Evolutionary conservation across 2,113 vertebrate genomes (phyloP), one percentile per base, ranked within the genome.

Genomic region (Glaucidium brasilianum): DNA sequence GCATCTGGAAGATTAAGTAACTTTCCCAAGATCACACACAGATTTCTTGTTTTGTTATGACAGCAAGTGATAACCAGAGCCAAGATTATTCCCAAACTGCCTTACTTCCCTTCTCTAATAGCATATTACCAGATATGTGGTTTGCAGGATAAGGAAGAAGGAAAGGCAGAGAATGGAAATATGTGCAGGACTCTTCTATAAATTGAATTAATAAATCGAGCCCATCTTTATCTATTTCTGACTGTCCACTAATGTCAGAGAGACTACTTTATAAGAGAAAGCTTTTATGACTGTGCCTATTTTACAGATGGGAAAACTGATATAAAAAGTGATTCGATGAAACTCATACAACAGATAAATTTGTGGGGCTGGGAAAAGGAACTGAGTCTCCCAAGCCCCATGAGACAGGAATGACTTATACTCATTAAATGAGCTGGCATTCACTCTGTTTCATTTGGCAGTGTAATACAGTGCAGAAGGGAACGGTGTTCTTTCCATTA

Each of bases 401-500:
- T 0, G 20, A 59, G 66, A 66, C 14, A 78, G 66, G 58, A 82
- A 49, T 89, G 91, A 85, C 15, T 66, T 81, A 60, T n/a, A 66
- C 9, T 68, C 19, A 18, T 52, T 86, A 82, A 91, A 95, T 82
- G 73, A 94, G 35, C 63, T 89, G 94, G 91, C 86, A 32, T 91
- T 80, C 82, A 25, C 76, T 32, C 26, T 89, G 64, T 94, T 92
- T 87, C 86, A 69, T 80, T 94, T 95, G 88, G 92, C 92, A 91
- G 0, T 26, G 35, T 55, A 55, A 63, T 30, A 12, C 2, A 15
- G 60, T 27, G 58, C 27, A 73, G 43, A 74, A 62, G 56, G 66
- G 53, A 95, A 84, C 21, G 52, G 77, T 82, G 69, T 94, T 94
- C 91, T 97, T 94, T 91, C 92, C 80, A 92, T 87, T 66, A 86